Conservation (phyloP, 2,113 vertebrate genomes). For the Osmerus eperlanus region DNA sequence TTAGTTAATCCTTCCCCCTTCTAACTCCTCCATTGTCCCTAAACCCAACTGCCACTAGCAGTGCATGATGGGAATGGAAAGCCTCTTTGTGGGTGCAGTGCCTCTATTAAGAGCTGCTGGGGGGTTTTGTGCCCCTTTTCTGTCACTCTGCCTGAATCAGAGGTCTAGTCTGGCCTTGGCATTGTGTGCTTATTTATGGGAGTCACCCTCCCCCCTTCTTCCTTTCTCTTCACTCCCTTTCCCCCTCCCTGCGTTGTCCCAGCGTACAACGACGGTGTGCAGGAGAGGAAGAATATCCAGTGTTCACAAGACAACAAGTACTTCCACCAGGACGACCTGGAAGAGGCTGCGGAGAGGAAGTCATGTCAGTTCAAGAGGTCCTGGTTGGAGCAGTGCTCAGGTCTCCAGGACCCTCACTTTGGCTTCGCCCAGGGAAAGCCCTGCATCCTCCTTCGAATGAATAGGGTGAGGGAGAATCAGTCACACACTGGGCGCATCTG, state of each 20-base stretch:
- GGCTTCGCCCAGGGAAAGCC: conserved; percentile 89
- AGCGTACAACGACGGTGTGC: conserved; percentile 88
- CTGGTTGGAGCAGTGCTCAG: conserved; percentile 86
- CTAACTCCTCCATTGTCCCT: conserved; percentile 50
- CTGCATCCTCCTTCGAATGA: conserved; percentile 94
- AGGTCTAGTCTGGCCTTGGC: conserved; percentile 59
- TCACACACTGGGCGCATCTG: not conserved
- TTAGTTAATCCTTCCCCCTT: conserved; percentile 38
- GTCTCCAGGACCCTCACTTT: conserved; percentile 80
- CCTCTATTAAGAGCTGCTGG: conserved; percentile 51
- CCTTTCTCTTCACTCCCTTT: conserved; percentile 7
- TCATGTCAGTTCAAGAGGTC: conserved; percentile 95
- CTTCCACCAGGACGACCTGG: conserved; percentile 83
- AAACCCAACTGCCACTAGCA: conserved; percentile 57
- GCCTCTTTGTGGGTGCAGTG: conserved; percentile 67
- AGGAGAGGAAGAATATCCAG: conserved; percentile 87
- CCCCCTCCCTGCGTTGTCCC: conserved; percentile 25
- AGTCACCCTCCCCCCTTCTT: conserved; percentile 32
- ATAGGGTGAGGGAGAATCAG: conserved; percentile 77
- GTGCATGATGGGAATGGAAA: conserved; percentile 70
- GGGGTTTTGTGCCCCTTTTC: conserved; percentile 57
- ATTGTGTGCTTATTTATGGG: conserved; percentile 69
- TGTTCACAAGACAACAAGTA: conserved; percentile 79
- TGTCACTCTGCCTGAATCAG: conserved; percentile 67
- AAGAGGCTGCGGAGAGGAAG: conserved; percentile 81